Evolutionary conservation across 2,888 invertebrate genomes (phyloP).

Genomic region (Pimpla rufipes): DNA sequence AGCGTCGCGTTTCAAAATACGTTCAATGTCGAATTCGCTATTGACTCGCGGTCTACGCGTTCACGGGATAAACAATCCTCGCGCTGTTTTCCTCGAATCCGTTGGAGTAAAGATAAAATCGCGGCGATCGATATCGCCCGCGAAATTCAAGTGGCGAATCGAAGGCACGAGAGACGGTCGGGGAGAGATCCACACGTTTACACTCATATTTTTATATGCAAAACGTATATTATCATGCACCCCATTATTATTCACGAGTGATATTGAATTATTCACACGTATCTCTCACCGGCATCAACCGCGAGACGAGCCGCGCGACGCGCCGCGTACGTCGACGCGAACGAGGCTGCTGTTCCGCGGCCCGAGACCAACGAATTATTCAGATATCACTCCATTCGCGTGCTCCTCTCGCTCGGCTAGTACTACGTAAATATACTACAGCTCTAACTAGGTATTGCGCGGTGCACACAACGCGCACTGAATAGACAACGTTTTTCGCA

Average conservation of each 20-base stretch:
- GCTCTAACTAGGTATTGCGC: neutral
- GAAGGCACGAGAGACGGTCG: neutral
- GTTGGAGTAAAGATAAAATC: neutral
- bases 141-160: neutral
- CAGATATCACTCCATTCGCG: constrained; percentile 57
- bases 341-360: neutral
- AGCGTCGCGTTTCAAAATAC: neutral
- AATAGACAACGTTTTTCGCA: constrained; percentile 8
- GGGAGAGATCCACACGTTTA: constrained; percentile 26
- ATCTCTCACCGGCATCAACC: constrained; percentile 58
- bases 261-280: constrained; percentile 66
- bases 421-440: constrained; percentile 39
- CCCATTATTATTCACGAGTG: constrained; percentile 63
- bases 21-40: neutral
- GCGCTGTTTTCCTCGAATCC: neutral
- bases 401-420: constrained; percentile 18
- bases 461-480: constrained; percentile 7
- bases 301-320: constrained; percentile 30
- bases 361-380: constrained; percentile 51
- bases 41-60: neutral
- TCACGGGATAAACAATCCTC: neutral
- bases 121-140: too few species aligned
- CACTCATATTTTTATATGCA: constrained; percentile 48
- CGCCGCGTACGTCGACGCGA: constrained; percentile 16
- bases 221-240: constrained; percentile 59